A percentile compares a stretch with the other conserved stretches of the same genome.
Conservation (phyloP, 2,888 invertebrate genomes). For the Protophormia terraenovae region DNA sequence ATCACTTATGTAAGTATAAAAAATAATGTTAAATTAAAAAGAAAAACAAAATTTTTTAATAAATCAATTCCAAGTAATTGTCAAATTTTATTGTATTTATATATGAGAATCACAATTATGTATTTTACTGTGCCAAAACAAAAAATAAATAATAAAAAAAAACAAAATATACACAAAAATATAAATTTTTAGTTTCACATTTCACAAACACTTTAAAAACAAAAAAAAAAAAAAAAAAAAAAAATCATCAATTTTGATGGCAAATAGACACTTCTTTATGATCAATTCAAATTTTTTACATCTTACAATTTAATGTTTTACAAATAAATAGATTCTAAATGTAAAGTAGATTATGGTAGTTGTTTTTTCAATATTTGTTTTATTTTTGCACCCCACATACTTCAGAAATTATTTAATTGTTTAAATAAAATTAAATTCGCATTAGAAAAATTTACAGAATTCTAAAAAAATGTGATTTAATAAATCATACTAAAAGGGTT, state of each 20-base stretch:
- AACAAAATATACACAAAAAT: conserved; percentile 21
- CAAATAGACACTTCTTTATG: conserved; percentile 40
- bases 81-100: conserved; percentile 62
- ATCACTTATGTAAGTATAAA: conserved; percentile 66
- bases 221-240: conserved; percentile 15
- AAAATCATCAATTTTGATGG: conserved; percentile 51
- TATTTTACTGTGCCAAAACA: conserved; percentile 66
- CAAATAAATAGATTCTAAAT: conserved; percentile 59
- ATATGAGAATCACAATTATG: conserved; percentile 57
- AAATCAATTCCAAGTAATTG: conserved; percentile 62
- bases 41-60: conserved; percentile 41
- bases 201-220: conserved; percentile 28
- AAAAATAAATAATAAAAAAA: conserved; percentile 17
- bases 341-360: conserved; percentile 54
- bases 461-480: neutral
- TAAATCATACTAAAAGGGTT: conserved; percentile 6
- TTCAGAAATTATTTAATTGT: too few relatives aligned
- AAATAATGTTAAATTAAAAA: conserved; percentile 38
- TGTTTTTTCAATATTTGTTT: conserved; percentile 21
- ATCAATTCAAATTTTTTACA: conserved; percentile 45
- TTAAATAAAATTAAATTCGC: too few relatives aligned
- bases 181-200: conserved; percentile 13
- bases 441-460: neutral
- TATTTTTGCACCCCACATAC: conserved; percentile 35
- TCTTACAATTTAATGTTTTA: conserved; percentile 55